Evolutionary conservation across 2,888 invertebrate species (phyloP), one percentile per base, ranked within the genome.

Genomic region (Caenorhabditis drosophilae): DNA sequence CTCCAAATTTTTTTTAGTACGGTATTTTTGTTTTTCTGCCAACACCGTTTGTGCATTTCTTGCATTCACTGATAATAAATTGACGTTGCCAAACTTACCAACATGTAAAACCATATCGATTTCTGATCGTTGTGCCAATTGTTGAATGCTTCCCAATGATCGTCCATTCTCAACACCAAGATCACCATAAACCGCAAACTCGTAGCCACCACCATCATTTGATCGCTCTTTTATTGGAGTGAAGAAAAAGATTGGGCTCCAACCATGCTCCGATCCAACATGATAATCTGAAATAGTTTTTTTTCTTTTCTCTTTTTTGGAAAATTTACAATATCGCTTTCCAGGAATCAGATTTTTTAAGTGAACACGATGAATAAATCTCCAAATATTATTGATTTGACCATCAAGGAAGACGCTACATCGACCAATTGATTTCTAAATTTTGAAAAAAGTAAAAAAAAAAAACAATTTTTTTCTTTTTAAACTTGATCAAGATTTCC

Each of bases 71-170:
- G n/a, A n/a, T n/a, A n/a, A n/a, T n/a, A n/a, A n/a, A n/a, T n/a
- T n/a, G n/a, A n/a, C n/a, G n/a, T n/a, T n/a, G n/a, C n/a, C n/a
- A n/a, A n/a, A n/a, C n/a, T n/a, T 23, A 77, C 83, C 84, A 25
- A 84, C 80, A 66, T 84, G 84, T 7, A 83, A 60, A 23, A 82
- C 69, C 53, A 81, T 78, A 61, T 84, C 83, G 23, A 74, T 49
- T 11, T 75, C 53, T 16, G 89, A 90, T 41, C 88, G 87, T 81
- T 92, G 90, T 0, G 90, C 88, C 83, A 95, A 93, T 77, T 90
- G 88, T 85, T 93, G 92, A 7, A 97, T 85, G 67, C 91, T 88
- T 0, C 90, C 88, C 55, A 96, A 86, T 0, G 93, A 92, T 76
- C 91, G 90, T 1, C 93, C 92, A 85, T 95, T 95, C 76, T 89